Evolutionary conservation across 2,113 vertebrate species (phyloP).

Genomic region (Promerops cafer): DNA sequence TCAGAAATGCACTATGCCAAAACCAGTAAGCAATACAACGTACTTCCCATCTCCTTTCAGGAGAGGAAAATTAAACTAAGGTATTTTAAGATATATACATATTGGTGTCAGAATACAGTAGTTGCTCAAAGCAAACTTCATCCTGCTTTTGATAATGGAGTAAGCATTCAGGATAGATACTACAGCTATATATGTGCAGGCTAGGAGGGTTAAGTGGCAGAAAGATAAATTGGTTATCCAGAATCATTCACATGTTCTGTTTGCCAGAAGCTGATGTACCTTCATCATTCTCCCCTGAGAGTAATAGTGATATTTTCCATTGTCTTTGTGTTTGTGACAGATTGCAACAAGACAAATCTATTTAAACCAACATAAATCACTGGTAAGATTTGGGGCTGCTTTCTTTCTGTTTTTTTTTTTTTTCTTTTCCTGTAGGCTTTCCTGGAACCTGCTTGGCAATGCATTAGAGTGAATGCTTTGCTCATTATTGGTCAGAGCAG

Average conservation of each 20-base stretch:
- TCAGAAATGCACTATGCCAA: background rate
- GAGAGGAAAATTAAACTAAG: background rate
- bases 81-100: background rate
- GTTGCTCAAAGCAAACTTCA: background rate
- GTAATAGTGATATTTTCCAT: background rate
- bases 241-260: background rate
- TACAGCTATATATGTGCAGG: background rate
- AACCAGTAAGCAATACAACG: background rate
- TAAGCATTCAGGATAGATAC: background rate
- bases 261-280: background rate
- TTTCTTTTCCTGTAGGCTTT: background rate
- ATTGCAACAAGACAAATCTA: background rate
- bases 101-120: background rate
- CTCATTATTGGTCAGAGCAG: background rate
- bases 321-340: background rate
- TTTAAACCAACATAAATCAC: background rate
- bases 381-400: background rate
- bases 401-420: background rate
- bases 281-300: slow-evolving; percentile 4
- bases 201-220: background rate
- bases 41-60: background rate
- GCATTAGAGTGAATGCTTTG: background rate
- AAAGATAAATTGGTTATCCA: background rate
- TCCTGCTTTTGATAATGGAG: background rate
- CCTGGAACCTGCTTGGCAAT: background rate